Evolutionary conservation across 2,888 invertebrate genomes (phyloP).

Genomic region (Bhutanitis thaidina): DNA sequence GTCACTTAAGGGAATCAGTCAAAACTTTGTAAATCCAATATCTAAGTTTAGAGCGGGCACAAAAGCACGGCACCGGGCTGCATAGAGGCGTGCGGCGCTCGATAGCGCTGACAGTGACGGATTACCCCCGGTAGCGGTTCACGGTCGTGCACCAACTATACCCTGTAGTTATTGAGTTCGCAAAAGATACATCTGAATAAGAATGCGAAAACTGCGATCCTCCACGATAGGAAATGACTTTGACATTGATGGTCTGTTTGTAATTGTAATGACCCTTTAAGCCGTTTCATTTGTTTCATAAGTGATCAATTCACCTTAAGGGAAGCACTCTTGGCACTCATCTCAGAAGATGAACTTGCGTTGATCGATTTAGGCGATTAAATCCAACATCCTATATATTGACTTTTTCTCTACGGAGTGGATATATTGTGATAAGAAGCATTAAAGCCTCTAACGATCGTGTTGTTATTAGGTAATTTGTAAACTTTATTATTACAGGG

Average conservation of each 20-base stretch:
- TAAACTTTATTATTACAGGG: too few relatives aligned
- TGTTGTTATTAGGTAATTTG: too few relatives aligned
- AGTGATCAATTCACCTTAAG: too few relatives aligned
- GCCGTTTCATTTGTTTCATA: too few relatives aligned
- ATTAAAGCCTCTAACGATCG: too few relatives aligned
- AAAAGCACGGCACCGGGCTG: constrained; percentile 38
- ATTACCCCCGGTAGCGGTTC: constrained; percentile 51
- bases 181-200: constrained; percentile 9
- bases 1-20: constrained; percentile 59
- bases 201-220: constrained; percentile 10
- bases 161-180: constrained; percentile 23
- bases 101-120: constrained; percentile 72
- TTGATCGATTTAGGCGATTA: too few relatives aligned
- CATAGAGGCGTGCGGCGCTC: constrained; percentile 64
- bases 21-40: constrained; percentile 72
- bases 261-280: too few relatives aligned
- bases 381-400: too few relatives aligned
- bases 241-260: not conserved
- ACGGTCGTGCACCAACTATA: constrained; percentile 29
- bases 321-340: too few relatives aligned
- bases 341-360: too few relatives aligned
- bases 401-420: too few relatives aligned
- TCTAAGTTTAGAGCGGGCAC: constrained; percentile 62
- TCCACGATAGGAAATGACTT: not conserved
- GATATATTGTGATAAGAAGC: too few relatives aligned